Evolutionary conservation across 2,888 invertebrate species (phyloP).

Genomic region (Athetis lepigone): DNA sequence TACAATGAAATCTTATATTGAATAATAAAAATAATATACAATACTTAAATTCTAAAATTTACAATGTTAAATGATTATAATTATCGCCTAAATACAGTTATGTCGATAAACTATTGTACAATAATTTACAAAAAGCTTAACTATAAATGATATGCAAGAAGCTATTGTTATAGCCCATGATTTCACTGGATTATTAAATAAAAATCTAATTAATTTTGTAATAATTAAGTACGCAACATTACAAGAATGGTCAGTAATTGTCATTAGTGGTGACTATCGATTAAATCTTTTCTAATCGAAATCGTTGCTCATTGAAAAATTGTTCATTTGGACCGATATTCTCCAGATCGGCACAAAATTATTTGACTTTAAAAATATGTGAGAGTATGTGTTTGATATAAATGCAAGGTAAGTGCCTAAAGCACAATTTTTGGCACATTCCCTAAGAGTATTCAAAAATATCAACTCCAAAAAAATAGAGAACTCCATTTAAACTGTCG

Average conservation of each 20-base stretch:
- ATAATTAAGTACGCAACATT: slow-evolving; percentile 29
- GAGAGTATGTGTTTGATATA: slow-evolving; percentile 48
- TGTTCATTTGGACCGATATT: slow-evolving; percentile 21
- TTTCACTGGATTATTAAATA: slow-evolving; percentile 56
- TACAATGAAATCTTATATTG: slow-evolving; percentile 86
- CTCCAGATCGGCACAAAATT: slow-evolving; percentile 4
- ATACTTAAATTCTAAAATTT: slow-evolving; percentile 73
- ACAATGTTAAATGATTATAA: slow-evolving; percentile 74
- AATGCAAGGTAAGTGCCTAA: slow-evolving; percentile 60
- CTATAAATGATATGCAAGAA: slow-evolving; percentile 89
- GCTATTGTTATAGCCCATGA: slow-evolving; percentile 74
- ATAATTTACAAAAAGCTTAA: slow-evolving; percentile 89
- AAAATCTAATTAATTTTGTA: slow-evolving; percentile 39
- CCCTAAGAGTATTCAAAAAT: slow-evolving; percentile 63
- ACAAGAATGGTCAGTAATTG: slow-evolving; percentile 13
- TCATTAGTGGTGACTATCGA: slow-evolving; percentile 20
- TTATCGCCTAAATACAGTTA: slow-evolving; percentile 85
- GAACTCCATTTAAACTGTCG: slow-evolving; percentile 56
- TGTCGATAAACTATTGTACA: slow-evolving; percentile 85
- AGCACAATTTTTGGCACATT: slow-evolving; percentile 60
- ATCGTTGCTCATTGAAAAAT: neutral
- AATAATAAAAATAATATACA: slow-evolving; percentile 83
- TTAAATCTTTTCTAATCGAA: slow-evolving; percentile 11
- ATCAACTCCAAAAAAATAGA: slow-evolving; percentile 56
- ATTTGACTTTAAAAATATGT: slow-evolving; percentile 33